Conservation (phyloP, 2,888 invertebrate species). For the Anthophora plumipes region DNA sequence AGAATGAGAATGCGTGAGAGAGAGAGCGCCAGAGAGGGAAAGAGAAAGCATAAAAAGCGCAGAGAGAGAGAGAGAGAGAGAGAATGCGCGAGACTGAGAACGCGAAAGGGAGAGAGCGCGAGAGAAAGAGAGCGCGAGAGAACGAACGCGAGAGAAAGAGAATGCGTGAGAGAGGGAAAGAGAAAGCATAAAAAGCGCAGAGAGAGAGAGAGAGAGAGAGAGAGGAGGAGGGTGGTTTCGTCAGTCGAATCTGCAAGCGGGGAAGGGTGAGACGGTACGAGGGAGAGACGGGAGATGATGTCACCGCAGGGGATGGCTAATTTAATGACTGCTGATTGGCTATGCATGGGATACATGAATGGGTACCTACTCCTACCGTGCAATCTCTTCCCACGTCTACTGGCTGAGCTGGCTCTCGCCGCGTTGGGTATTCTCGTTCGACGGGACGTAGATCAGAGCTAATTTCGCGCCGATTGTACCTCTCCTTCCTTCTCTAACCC, state of each 20-base stretch:
- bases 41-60: no score
- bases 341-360: slow-evolving; percentile 71
- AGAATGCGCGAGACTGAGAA: no score
- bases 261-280: slow-evolving; percentile 8
- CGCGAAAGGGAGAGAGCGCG: neutral
- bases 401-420: slow-evolving; percentile 22
- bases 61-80: slow-evolving; percentile 2
- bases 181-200: no score
- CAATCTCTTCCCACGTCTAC: slow-evolving; percentile 59
- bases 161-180: neutral
- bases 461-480: slow-evolving; percentile 39
- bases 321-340: slow-evolving; percentile 81
- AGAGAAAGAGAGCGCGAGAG: slow-evolving; percentile 27
- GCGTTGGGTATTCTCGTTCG: slow-evolving; percentile 26
- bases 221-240: slow-evolving; percentile 52
- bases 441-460: slow-evolving; percentile 24
- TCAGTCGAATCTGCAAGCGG: slow-evolving; percentile 49
- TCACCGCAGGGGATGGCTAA: slow-evolving; percentile 78
- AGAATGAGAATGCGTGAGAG: slow-evolving; percentile 30
- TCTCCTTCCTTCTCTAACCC: neutral
- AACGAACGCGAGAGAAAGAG: slow-evolving; percentile 6
- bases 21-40: slow-evolving; percentile 1
- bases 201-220: slow-evolving; percentile 7
- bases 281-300: slow-evolving; percentile 67
- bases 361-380: slow-evolving; percentile 45